These are phyloP conservation scores for Halcyon smyrnensis DNA, from an alignment of 2,797 vertebrate species.

Conservation along the genomic window DNA sequence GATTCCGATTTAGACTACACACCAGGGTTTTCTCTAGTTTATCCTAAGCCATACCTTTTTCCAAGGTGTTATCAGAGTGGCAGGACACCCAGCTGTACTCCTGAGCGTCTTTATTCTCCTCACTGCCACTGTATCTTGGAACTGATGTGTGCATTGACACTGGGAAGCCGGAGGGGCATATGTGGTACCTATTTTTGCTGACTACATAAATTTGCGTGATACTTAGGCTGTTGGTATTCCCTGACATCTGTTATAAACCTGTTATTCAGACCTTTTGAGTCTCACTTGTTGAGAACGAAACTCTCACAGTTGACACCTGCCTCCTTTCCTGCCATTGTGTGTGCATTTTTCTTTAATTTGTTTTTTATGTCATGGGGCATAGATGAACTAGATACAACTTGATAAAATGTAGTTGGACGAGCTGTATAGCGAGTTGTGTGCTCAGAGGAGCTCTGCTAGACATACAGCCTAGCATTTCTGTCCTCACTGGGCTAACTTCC, in stretches of 20 bases:
- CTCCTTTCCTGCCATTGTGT: rapidly evolving
- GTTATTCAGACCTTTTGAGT: neutral
- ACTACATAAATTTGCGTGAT: neutral
- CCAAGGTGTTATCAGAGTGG: neutral
- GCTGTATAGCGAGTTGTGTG: neutral
- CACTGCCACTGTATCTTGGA: neutral
- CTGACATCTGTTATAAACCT: neutral
- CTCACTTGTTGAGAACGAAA: rapidly evolving
- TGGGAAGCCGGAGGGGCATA: neutral
- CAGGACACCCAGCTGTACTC: neutral
- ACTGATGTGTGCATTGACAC: neutral
- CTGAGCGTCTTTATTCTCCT: neutral
- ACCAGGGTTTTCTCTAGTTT: neutral
- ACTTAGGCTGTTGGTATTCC: neutral
- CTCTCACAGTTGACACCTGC: rapidly evolving
- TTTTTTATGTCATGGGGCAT: neutral
- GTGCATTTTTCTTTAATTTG: neutral
- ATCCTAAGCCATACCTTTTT: neutral
- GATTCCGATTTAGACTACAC: neutral
- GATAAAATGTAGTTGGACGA: rapidly evolving
- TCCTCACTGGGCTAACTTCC: neutral
- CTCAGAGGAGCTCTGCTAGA: neutral
- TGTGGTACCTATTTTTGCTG: neutral
- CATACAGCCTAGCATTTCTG: neutral
- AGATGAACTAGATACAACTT: neutral